Evolutionary conservation across 2,113 vertebrate species (phyloP).

Genomic region (Salvelinus fontinalis): DNA sequence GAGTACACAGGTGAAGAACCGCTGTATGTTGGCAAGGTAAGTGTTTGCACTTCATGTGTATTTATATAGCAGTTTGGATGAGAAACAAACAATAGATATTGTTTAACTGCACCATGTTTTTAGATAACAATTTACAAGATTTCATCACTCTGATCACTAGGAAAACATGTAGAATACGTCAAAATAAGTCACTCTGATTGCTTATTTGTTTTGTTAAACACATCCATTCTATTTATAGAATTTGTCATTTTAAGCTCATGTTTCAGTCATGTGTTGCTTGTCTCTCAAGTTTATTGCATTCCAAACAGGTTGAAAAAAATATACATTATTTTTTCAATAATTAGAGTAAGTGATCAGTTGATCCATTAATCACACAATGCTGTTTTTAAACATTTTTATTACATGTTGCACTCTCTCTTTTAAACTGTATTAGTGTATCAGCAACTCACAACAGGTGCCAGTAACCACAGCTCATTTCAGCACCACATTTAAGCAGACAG

Average conservation of each 20-base stretch:
- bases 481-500: slow-evolving; percentile 34
- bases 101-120: not conserved
- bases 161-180: not conserved
- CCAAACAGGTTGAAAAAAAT: not conserved
- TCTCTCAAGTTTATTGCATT: not conserved
- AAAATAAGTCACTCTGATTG: not conserved
- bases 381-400: too few species aligned
- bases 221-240: not conserved
- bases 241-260: not conserved
- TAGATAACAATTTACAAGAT: not conserved
- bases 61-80: too few species aligned
- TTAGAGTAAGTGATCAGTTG: too few species aligned
- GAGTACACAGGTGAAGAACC: slow-evolving; percentile 95
- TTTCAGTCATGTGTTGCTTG: not conserved
- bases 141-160: not conserved
- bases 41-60: slow-evolving; percentile 17
- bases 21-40: slow-evolving; percentile 95
- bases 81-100: not conserved
- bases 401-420: too few species aligned
- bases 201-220: not conserved
- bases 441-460: not conserved
- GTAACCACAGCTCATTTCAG: slow-evolving; percentile 37
- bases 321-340: too few species aligned
- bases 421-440: not conserved
- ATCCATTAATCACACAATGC: too few species aligned